These are phyloP conservation scores for Epinephelus lanceolatus DNA, from an alignment of 2,113 vertebrate species.

Conservation along the genomic window DNA sequence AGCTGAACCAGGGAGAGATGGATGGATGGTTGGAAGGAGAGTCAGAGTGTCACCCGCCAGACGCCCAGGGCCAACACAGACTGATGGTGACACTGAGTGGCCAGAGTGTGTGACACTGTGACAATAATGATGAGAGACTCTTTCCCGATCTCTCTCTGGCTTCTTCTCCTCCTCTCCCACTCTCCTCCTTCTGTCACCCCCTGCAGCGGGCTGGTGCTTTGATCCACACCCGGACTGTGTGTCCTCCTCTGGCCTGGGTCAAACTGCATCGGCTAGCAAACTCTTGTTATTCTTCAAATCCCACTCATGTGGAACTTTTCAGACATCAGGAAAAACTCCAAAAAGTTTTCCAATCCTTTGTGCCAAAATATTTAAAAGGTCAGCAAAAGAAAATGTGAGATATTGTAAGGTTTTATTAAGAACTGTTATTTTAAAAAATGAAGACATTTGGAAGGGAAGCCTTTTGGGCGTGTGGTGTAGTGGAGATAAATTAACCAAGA, in stretches of 20 bases:
- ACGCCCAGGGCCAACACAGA: slow-evolving; percentile 67
- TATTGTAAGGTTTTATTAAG: too few relatives aligned
- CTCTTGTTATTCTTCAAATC: slow-evolving; percentile 16
- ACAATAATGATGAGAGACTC: slow-evolving; percentile 76
- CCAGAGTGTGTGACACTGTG: slow-evolving; percentile 64
- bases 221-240: slow-evolving; percentile 46
- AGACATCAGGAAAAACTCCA: background rate
- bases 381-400: background rate
- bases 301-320: background rate
- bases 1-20: slow-evolving; percentile 45
- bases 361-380: background rate
- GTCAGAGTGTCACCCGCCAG: slow-evolving; percentile 71
- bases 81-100: slow-evolving; percentile 73
- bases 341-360: background rate
- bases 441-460: background rate
- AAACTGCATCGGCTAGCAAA: slow-evolving; percentile 26
- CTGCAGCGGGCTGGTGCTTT: slow-evolving; percentile 28
- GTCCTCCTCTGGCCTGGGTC: slow-evolving; percentile 48
- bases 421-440: background rate
- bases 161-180: slow-evolving; percentile 31
- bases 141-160: slow-evolving; percentile 47
- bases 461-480: background rate
- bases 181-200: slow-evolving; percentile 29
- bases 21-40: slow-evolving; percentile 55
- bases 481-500: background rate